Conservation (phyloP, 2,113 vertebrate species). For the Takifugu flavidus region DNA sequence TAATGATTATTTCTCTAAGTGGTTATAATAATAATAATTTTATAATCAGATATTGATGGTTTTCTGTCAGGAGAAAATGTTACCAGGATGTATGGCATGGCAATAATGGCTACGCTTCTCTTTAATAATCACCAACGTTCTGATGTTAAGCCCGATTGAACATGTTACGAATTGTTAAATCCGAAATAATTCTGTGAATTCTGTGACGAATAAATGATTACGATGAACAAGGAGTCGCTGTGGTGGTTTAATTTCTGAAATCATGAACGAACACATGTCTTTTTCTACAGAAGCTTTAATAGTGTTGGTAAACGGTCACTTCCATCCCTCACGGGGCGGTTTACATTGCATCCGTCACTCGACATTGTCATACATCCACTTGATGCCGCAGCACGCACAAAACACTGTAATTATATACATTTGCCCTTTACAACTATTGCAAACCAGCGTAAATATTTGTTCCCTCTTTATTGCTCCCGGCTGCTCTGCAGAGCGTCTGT, state of each 20-base stretch:
- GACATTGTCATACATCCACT: constrained; percentile 11
- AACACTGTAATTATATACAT: constrained; percentile 45
- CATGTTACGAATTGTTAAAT: constrained; percentile 5
- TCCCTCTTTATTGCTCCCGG: constrained; percentile 10
- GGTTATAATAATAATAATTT: too few species aligned
- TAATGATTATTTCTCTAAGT: too few species aligned
- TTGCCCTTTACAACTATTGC: constrained; percentile 32
- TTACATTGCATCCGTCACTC: too few species aligned
- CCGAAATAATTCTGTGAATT: constrained; percentile 5
- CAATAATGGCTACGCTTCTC: too few species aligned
- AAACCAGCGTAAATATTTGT: not conserved
- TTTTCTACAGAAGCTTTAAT: constrained; percentile 77
- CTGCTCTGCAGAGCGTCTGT: constrained; percentile 13
- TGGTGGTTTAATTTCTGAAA: constrained; percentile 42
- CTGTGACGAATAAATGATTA: constrained; percentile 33
- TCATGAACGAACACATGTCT: constrained; percentile 29
- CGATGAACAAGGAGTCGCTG: constrained; percentile 23
- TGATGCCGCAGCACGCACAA: constrained; percentile 8
- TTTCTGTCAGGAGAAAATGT: too few species aligned
- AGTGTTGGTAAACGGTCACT: constrained; percentile 34
- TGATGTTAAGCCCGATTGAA: not conserved
- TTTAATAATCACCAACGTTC: too few species aligned
- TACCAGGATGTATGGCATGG: not conserved
- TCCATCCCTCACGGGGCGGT: not conserved
- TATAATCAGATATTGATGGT: not conserved